Evolutionary conservation across 2,888 invertebrate genomes (phyloP).

Genomic region (Drosophila mercatorum): DNA sequence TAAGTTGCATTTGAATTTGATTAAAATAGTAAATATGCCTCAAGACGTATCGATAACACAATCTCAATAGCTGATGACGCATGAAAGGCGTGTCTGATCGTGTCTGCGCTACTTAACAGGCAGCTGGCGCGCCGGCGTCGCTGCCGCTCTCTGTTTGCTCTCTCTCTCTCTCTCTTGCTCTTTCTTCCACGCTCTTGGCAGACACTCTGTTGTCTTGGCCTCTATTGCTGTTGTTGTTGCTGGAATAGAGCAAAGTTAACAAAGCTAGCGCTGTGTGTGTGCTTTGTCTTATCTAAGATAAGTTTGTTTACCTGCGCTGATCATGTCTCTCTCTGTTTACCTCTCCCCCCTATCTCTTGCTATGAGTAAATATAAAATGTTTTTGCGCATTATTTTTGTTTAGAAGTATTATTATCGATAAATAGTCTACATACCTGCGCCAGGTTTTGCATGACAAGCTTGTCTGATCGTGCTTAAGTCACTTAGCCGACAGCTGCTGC

Average conservation of each 20-base stretch:
- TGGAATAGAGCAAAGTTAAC: not conserved
- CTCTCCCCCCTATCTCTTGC: not conserved
- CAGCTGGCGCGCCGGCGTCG: slow-evolving; percentile 75
- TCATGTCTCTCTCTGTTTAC: not conserved
- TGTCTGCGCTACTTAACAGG: slow-evolving; percentile 24
- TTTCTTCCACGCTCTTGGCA: not conserved
- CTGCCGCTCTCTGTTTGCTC: slow-evolving; percentile 23
- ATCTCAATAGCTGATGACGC: slow-evolving; percentile 8
- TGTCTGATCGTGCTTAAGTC: slow-evolving; percentile 45
- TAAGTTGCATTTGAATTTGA: slow-evolving; percentile 87
- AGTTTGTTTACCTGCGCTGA: not conserved
- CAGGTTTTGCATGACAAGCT: slow-evolving; percentile 39
- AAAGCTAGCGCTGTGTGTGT: no score
- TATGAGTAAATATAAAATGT: no score
- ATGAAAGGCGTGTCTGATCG: slow-evolving; percentile 48
- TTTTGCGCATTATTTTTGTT: not conserved
- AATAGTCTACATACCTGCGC: not conserved
- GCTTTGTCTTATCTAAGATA: not conserved
- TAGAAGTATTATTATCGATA: slow-evolving; percentile 43
- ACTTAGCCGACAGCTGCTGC: slow-evolving; percentile 64
- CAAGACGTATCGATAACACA: slow-evolving; percentile 44
- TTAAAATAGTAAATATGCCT: not conserved
- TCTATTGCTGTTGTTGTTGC: not conserved
- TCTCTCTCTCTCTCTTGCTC: not conserved
- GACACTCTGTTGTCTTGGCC: not conserved